phyloP scores from a whole-genome alignment of 1,140 invertebrate species.

The Homalodisca vitripennis region DNA sequence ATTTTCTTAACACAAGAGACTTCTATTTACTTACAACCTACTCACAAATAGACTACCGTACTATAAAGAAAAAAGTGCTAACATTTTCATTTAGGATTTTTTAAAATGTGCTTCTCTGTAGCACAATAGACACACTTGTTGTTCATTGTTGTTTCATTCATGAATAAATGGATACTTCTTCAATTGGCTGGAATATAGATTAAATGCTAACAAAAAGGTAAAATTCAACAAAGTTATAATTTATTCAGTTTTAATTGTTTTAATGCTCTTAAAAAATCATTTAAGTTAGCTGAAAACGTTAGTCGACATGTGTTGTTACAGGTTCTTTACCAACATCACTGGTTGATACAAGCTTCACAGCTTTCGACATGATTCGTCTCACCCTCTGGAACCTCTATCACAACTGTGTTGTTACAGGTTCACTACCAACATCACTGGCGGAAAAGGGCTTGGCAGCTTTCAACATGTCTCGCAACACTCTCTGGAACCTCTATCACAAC shows the following conservation, averaged over 20 bases:
- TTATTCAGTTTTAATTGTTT: no score
- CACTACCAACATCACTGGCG: slow-evolving; percentile 57
- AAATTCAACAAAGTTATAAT: no score
- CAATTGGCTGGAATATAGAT: background rate
- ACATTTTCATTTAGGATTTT: no score
- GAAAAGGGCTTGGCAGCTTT: slow-evolving; percentile 55
- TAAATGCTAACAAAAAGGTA: no score
- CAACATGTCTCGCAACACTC: slow-evolving; percentile 71
- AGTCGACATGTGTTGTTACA: slow-evolving; percentile 26
- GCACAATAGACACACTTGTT: no score
- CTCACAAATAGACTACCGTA: no score
- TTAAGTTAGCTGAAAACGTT: no score
- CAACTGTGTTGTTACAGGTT: slow-evolving; percentile 42
- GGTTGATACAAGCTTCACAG: slow-evolving; percentile 51
- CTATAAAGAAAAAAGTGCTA: no score
- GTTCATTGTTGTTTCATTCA: background rate
- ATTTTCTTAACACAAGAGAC: no score
- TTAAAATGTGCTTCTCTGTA: no score
- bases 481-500: slow-evolving; percentile 74
- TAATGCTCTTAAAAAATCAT: no score
- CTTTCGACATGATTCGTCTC: slow-evolving; percentile 70
- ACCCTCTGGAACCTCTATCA: slow-evolving; percentile 78
- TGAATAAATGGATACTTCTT: background rate
- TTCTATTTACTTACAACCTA: no score
- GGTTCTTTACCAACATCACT: slow-evolving; percentile 57